phyloP scores from a whole-genome alignment of 2,113 vertebrate genomes.

The Lagopus leucura region DNA sequence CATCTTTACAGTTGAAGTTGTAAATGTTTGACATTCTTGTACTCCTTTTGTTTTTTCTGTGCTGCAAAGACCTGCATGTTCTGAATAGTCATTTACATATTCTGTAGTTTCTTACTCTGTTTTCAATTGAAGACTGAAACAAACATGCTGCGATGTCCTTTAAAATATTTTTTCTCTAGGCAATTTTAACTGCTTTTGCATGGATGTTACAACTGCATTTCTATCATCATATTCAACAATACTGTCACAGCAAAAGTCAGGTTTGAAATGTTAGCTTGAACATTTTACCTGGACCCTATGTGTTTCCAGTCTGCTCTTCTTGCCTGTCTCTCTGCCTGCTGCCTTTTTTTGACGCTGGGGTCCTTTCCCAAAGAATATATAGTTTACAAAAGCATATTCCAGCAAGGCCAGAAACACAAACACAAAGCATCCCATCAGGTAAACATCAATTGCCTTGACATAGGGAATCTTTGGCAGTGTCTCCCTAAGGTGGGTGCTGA shows the following conservation, averaged over 20 bases:
- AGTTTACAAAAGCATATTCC: conserved; percentile 96
- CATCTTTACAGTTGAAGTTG: not conserved
- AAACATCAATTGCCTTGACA: conserved; percentile 94
- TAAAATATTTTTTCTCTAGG: not conserved
- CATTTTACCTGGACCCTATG: conserved; percentile 81
- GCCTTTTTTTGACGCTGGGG: conserved; percentile 90
- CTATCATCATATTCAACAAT: not conserved
- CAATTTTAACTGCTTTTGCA: not conserved
- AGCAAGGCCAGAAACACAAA: conserved; percentile 94
- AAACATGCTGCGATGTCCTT: not conserved
- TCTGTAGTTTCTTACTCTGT: not conserved
- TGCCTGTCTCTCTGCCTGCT: conserved; percentile 79
- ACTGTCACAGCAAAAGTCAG: not conserved
- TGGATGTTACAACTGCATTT: not conserved
- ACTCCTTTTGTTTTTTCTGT: not conserved
- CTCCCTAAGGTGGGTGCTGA: conserved; percentile 93
- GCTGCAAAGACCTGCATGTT: not conserved
- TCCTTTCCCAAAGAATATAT: conserved; percentile 95
- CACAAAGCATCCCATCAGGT: conserved; percentile 95
- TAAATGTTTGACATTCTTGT: not conserved
- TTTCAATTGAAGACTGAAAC: not conserved
- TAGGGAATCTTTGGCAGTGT: conserved; percentile 95
- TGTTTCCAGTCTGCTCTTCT: conserved; percentile 80
- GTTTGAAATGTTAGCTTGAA: not conserved
- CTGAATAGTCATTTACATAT: not conserved